Conservation (phyloP, 1,140 invertebrate genomes). For the Atta cephalotes region DNA sequence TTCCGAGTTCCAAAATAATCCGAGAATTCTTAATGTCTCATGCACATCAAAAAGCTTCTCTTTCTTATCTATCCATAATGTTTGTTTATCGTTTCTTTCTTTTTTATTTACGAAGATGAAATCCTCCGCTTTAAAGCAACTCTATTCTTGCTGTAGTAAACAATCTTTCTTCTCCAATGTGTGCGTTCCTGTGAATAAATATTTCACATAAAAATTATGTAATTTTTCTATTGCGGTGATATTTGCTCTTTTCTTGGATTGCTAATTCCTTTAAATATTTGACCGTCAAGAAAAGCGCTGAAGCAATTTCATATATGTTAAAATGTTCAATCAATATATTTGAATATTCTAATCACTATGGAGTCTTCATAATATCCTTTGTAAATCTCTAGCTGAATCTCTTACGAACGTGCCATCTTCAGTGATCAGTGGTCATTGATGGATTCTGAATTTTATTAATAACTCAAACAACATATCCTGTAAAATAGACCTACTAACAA, state of each 20-base stretch:
- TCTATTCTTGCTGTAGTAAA: neutral
- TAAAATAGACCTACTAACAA: neutral
- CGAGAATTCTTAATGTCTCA: neutral
- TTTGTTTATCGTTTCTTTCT: neutral
- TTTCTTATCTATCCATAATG: neutral
- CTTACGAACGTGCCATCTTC: neutral
- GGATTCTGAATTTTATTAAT: neutral
- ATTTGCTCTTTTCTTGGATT: neutral
- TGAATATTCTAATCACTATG: neutral
- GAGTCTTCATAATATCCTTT: neutral
- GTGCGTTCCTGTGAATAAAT: neutral
- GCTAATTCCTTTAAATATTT: neutral
- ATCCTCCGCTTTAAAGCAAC: neutral
- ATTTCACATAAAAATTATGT: neutral
- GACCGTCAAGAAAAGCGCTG: neutral
- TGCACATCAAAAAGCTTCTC: neutral
- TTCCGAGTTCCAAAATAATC: neutral
- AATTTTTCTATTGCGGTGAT: neutral
- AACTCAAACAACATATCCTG: neutral
- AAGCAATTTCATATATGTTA: neutral
- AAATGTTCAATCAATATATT: neutral
- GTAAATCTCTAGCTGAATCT: neutral
- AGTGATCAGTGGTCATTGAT: neutral
- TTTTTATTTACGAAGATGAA: neutral
- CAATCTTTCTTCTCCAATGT: neutral